Evolutionary conservation across 2,113 vertebrate species (phyloP).

Genomic region (Sphaerodactylus townsendi): DNA sequence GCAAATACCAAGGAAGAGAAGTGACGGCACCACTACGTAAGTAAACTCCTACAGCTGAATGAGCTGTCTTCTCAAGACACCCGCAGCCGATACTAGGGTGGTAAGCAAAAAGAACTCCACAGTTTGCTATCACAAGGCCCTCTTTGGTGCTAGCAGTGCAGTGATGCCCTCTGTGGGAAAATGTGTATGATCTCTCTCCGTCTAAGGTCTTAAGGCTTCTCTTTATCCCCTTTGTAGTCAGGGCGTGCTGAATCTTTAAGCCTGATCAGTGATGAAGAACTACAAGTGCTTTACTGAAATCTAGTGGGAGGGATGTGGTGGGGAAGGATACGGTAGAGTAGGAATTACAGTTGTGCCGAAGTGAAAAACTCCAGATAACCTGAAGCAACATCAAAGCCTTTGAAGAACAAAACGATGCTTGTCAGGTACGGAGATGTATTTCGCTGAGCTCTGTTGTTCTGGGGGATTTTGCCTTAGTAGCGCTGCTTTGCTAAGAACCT

Average conservation of each 20-base stretch:
- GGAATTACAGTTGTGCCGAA: constrained; percentile 31
- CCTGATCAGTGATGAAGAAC: constrained; percentile 70
- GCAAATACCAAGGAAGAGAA: no score
- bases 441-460: constrained; percentile 61
- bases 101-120: constrained; percentile 27
- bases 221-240: constrained; percentile 68
- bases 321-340: constrained; percentile 61
- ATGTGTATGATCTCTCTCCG: constrained; percentile 63
- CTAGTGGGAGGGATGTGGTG: constrained; percentile 57
- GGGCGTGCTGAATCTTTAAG: constrained; percentile 72
- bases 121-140: constrained; percentile 51
- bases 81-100: no score
- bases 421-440: constrained; percentile 67
- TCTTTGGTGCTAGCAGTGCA: constrained; percentile 42
- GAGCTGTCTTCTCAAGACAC: no score
- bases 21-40: no score
- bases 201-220: constrained; percentile 47
- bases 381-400: constrained; percentile 57
- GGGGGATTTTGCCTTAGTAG: no score
- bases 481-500: no score
- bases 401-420: constrained; percentile 72
- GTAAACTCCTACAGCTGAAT: no score
- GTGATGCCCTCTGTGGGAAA: constrained; percentile 53
- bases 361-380: constrained; percentile 66
- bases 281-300: constrained; percentile 71